A percentile compares a stretch with the other conserved stretches of the same genome.
Conservation (phyloP, 2,113 vertebrate genomes). For the Gallinago media region DNA sequence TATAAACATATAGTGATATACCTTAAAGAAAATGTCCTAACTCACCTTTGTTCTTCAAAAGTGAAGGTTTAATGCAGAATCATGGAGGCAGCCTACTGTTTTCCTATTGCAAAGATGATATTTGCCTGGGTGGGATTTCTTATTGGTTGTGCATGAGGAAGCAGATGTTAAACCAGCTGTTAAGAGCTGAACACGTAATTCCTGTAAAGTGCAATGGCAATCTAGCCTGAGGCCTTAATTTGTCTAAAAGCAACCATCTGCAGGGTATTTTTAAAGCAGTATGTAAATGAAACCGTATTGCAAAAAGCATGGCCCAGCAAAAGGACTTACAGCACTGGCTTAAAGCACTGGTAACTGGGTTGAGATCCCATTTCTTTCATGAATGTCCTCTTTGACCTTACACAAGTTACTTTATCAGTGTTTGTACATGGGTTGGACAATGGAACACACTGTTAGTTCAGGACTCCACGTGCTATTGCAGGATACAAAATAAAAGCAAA, state of each 20-base stretch:
- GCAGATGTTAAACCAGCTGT: slow-evolving; percentile 46
- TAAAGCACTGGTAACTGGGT: neutral
- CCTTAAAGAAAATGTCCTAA: neutral
- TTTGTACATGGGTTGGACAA: neutral
- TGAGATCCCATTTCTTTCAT: neutral
- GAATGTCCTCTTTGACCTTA: slow-evolving; percentile 32
- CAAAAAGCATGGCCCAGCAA: neutral
- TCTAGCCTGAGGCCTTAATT: neutral
- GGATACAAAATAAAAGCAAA: neutral
- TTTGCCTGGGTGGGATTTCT: neutral
- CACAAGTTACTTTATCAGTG: neutral
- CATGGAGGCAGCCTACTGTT: neutral
- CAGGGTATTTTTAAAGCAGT: neutral
- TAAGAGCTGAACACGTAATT: neutral
- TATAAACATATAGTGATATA: neutral
- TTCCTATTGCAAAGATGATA: neutral
- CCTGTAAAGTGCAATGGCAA: neutral
- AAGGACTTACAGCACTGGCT: neutral
- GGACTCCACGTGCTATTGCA: neutral
- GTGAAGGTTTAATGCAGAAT: neutral
- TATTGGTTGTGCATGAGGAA: neutral
- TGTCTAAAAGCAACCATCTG: slow-evolving; percentile 40
- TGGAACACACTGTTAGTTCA: neutral
- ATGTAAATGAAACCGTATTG: neutral
- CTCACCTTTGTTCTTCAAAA: neutral